A percentile compares a stretch with the other conserved stretches of the same genome.
These are phyloP conservation scores for Falco naumanni DNA, from an alignment of 2,797 vertebrate species.

Conservation along the genomic window DNA sequence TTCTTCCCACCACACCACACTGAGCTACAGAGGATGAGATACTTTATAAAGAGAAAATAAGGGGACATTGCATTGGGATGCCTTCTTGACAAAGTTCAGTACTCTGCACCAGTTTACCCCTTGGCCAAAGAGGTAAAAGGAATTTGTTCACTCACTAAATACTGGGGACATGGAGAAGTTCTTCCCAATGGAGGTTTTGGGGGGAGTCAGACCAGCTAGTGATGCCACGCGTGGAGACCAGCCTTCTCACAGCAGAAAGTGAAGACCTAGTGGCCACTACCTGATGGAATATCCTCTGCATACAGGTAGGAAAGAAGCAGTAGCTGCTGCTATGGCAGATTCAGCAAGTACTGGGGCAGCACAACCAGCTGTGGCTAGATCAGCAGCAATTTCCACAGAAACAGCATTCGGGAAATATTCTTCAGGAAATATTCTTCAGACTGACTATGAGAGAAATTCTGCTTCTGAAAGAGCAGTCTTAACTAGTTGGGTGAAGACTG, in stretches of 20 bases:
- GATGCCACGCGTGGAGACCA: background rate
- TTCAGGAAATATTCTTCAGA: background rate
- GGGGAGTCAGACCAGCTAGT: background rate
- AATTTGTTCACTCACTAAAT: background rate
- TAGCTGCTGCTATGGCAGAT: background rate
- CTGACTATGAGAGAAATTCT: background rate
- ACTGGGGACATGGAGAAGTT: background rate
- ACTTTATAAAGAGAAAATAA: background rate
- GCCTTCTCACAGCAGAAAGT: background rate
- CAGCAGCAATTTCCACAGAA: background rate
- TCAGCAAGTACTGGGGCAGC: background rate
- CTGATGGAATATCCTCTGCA: background rate
- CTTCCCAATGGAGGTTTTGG: background rate
- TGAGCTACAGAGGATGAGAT: background rate
- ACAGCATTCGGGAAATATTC: background rate
- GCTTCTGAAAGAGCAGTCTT: background rate
- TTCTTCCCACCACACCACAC: background rate
- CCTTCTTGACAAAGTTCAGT: background rate
- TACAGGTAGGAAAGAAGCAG: background rate
- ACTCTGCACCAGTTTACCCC: background rate
- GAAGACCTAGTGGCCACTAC: background rate
- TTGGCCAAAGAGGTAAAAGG: background rate
- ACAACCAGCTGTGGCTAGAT: background rate
- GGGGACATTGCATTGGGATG: background rate
- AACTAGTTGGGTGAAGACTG: background rate